Conservation (phyloP, 2,113 vertebrate genomes). For the Anguilla japonica region DNA sequence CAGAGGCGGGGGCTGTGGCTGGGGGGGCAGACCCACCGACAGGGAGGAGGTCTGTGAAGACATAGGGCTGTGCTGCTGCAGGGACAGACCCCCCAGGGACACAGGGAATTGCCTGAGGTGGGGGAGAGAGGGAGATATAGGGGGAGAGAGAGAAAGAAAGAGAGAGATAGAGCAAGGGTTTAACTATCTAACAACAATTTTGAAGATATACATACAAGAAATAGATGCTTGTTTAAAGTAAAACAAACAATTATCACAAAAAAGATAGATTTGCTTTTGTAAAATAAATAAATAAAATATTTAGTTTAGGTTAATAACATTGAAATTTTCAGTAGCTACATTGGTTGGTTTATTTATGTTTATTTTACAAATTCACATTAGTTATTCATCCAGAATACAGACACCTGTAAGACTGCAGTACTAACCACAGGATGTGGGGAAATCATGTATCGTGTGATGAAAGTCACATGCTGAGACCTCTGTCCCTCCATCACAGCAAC, state of each 20-base stretch:
- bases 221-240: background rate
- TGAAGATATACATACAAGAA: too few relatives aligned
- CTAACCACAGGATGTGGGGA: background rate
- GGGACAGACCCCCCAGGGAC: slow-evolving; percentile 43
- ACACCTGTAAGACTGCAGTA: background rate
- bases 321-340: background rate
- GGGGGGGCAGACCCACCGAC: slow-evolving; percentile 54
- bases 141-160: background rate
- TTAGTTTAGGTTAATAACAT: background rate
- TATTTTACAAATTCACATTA: background rate
- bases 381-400: background rate
- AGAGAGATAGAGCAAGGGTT: too few relatives aligned
- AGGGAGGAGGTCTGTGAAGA: slow-evolving; percentile 67
- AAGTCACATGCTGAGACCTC: background rate
- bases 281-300: too few relatives aligned
- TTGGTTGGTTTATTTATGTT: background rate
- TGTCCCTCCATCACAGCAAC: background rate
- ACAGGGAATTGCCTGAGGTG: slow-evolving; percentile 67
- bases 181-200: too few relatives aligned
- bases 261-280: too few relatives aligned
- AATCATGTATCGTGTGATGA: background rate
- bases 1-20: slow-evolving; percentile 34
- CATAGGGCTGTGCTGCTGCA: slow-evolving; percentile 78
- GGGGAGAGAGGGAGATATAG: too few relatives aligned
- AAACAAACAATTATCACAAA: background rate